Conservation (phyloP, 1,140 invertebrate species). For the Amphibalanus amphitrite region DNA sequence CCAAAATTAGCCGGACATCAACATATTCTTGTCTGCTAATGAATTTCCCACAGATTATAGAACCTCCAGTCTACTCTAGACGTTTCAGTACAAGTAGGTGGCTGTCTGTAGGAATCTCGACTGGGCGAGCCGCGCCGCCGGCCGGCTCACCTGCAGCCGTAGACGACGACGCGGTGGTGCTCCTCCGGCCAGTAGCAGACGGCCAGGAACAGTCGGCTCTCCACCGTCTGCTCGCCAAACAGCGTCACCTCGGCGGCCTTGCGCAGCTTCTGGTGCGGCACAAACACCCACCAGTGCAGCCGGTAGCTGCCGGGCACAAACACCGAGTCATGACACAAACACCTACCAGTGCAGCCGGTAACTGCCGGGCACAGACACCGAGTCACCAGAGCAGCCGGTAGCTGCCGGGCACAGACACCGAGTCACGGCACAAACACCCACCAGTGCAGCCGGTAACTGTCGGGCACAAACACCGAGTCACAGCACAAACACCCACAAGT, state of each 20-base stretch:
- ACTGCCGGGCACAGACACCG: constrained; percentile 25
- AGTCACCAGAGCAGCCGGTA: constrained; percentile 53
- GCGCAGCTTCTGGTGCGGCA: constrained; percentile 36
- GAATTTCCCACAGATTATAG: too few species aligned
- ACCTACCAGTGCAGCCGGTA: background rate
- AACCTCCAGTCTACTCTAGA: too few species aligned
- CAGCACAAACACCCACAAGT: too few species aligned
- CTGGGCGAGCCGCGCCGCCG: too few species aligned
- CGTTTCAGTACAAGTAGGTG: too few species aligned
- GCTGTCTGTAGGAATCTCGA: too few species aligned
- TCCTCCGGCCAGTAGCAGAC: constrained; percentile 53
- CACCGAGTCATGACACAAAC: background rate
- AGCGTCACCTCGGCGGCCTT: constrained; percentile 47
- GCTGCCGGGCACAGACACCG: constrained; percentile 24
- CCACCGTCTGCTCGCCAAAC: constrained; percentile 44
- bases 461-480: background rate
- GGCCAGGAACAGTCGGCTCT: constrained; percentile 39
- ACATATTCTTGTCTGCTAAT: too few species aligned
- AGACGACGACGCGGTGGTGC: constrained; percentile 40
- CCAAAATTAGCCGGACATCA: too few species aligned
- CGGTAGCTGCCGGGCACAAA: constrained; percentile 35
- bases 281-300: constrained; percentile 52
- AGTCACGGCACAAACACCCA: constrained; percentile 5
- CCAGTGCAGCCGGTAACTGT: background rate
- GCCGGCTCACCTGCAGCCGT: constrained; percentile 39